phyloP scores from a whole-genome alignment of 1,140 invertebrate species.

The Dermatophagoides farinae region DNA sequence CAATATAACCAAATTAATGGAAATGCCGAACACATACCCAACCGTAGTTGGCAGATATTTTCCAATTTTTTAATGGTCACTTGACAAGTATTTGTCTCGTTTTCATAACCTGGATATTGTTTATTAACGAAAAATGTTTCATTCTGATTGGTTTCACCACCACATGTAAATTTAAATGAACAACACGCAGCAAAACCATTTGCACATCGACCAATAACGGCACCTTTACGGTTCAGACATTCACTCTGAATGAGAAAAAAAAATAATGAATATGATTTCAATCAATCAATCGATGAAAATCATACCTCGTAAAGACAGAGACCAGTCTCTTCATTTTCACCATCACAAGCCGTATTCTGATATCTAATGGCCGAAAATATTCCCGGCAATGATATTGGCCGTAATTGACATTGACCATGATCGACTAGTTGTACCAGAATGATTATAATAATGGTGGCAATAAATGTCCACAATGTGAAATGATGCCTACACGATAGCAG shows the following conservation, averaged over 20 bases:
- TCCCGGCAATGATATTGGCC: constrained; percentile 12
- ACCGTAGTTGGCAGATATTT: constrained; percentile 50
- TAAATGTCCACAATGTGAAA: too few relatives aligned
- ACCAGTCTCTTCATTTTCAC: constrained; percentile 17
- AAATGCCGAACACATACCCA: constrained; percentile 22
- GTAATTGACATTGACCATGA: background rate
- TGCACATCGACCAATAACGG: constrained; percentile 41
- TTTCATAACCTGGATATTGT: constrained; percentile 46
- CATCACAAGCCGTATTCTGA: constrained; percentile 19
- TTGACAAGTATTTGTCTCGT: constrained; percentile 41
- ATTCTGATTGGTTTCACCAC: constrained; percentile 48
- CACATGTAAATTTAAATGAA: constrained; percentile 34
- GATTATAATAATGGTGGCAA: too few relatives aligned
- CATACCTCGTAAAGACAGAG: constrained; percentile 33
- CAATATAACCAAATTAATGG: background rate
- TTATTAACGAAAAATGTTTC: constrained; percentile 60
- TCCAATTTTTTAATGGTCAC: constrained; percentile 42
- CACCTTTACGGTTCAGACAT: constrained; percentile 38
- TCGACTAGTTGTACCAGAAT: background rate
- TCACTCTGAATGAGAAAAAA: constrained; percentile 24
- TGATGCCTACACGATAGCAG: too few relatives aligned
- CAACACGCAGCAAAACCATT: constrained; percentile 63
- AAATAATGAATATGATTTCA: constrained; percentile 14
- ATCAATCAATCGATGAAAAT: constrained; percentile 12
- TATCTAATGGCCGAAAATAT: constrained; percentile 19